Conservation (phyloP, 1,140 invertebrate species). For the Bicyclus anynana region DNA sequence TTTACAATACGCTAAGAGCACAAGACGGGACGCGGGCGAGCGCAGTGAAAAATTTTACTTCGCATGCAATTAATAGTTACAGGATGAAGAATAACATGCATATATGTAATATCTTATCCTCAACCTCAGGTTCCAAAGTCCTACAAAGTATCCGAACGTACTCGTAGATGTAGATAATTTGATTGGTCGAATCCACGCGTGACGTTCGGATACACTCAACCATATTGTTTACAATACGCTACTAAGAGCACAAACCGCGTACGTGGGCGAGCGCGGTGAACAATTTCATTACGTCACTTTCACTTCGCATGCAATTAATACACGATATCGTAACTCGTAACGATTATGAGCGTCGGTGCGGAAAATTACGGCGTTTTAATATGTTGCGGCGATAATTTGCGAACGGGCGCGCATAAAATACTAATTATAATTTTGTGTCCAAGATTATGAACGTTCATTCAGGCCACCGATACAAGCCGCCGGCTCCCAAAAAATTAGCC, state of each 20-base stretch:
- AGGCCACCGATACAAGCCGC: too few species aligned
- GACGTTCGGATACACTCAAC: too few species aligned
- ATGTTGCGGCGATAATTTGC: slow-evolving; percentile 6
- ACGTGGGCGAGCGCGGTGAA: not conserved
- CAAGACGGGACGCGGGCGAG: not conserved
- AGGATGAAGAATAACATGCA: too few species aligned
- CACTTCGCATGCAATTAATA: slow-evolving; percentile 19
- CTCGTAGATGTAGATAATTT: too few species aligned
- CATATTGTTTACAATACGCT: too few species aligned
- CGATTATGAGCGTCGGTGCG: slow-evolving; percentile 12
- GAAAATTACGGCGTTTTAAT: slow-evolving; percentile 16
- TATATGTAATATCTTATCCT: too few species aligned
- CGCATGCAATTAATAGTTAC: too few species aligned
- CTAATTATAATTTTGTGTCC: not conserved
- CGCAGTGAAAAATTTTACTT: too few species aligned
- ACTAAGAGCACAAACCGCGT: not conserved
- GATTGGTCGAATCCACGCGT: too few species aligned
- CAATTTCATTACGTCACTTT: slow-evolving; percentile 18
- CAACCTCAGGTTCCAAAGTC: too few species aligned
- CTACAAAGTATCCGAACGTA: too few species aligned
- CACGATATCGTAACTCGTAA: slow-evolving; percentile 16
- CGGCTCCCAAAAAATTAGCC: too few species aligned
- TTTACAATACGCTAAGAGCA: not conserved
- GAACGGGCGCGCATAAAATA: not conserved
- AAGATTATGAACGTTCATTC: not conserved